Evolutionary conservation across 2,797 vertebrate species (phyloP), one percentile per base, ranked within the genome.

Genomic region (Microctenopoma lineatum): DNA sequence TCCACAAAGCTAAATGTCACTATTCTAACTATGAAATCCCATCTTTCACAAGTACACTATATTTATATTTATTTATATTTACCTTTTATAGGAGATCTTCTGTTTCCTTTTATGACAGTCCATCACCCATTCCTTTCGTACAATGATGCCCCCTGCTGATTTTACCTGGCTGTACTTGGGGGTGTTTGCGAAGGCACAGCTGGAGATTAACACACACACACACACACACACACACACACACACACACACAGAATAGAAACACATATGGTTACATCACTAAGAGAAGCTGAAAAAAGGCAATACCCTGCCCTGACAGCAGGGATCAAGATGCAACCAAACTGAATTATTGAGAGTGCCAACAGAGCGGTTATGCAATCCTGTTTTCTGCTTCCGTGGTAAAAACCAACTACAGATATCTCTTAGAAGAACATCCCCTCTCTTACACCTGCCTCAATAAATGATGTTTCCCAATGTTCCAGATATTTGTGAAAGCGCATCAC

Each of bases 151-250:
- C 32, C 96, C 96, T 0, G 94, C 95, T 41, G 93, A 86, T 51
- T 96, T 95, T 76, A 97, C 96, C 78, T 96, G 96, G 89, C 94
- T 94, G 91, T 96, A 97, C 90, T 98, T 97, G 51, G 96, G 96
- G 0, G 96, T 98, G 91, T 97, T 97, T 13, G 96, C 93, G 71
- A 98, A 98, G 74, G 96, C 96, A 84, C 96, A 97, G 87, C 96
- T 98, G 80, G 50, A 80, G 69, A 80, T 80, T 47, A 6, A 38
- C 36, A 52, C 50, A 59, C 36, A 58, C 15, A 50, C 18, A 58
- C 21, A n/a, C 39, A 59, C 7, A 55, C 12, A 70, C 38, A 68
- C 36, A 52, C 50, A 59, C 36, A 58, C 15, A 50, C 18, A 58
- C 21, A n/a, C 39, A 59, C 7, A 54, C 12, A 70, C 38, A 68